These are phyloP conservation scores for Cyrtorhinus lividipennis DNA, from an alignment of 1,140 invertebrate genomes.

Conservation along the genomic window DNA sequence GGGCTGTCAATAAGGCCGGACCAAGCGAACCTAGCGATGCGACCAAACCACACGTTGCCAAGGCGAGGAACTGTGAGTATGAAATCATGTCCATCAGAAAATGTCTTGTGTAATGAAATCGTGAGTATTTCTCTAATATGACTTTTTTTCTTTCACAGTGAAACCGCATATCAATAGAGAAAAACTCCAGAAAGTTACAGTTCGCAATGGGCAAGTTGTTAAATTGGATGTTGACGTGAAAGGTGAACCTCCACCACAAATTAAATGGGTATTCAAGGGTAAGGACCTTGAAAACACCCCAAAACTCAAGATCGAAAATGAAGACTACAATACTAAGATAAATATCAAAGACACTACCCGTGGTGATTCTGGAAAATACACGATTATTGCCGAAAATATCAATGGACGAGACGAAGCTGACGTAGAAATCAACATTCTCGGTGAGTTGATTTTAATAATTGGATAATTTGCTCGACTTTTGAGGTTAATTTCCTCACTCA, in stretches of 20 bases:
- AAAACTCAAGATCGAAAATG: slow-evolving; percentile 67
- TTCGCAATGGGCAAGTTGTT: slow-evolving; percentile 79
- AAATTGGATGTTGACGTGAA: slow-evolving; percentile 88
- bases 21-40: slow-evolving; percentile 76
- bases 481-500: too few species aligned
- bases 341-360: slow-evolving; percentile 63
- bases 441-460: slow-evolving; percentile 32
- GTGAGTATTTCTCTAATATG: neutral
- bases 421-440: slow-evolving; percentile 83
- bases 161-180: slow-evolving; percentile 84
- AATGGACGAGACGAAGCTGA: slow-evolving; percentile 87
- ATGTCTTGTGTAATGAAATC: too few species aligned
- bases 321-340: slow-evolving; percentile 85
- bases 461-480: neutral
- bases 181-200: slow-evolving; percentile 73
- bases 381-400: slow-evolving; percentile 77
- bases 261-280: slow-evolving; percentile 71
- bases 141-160: slow-evolving; percentile 36
- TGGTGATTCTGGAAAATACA: slow-evolving; percentile 79
- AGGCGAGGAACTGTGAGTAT: slow-evolving; percentile 71
- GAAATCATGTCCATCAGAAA: too few species aligned
- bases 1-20: slow-evolving; percentile 88
- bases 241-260: slow-evolving; percentile 86
- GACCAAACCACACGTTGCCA: slow-evolving; percentile 73
- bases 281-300: slow-evolving; percentile 44